Evolutionary conservation across 2,113 vertebrate genomes (phyloP).

Genomic region (Dicentrarchus labrax): DNA sequence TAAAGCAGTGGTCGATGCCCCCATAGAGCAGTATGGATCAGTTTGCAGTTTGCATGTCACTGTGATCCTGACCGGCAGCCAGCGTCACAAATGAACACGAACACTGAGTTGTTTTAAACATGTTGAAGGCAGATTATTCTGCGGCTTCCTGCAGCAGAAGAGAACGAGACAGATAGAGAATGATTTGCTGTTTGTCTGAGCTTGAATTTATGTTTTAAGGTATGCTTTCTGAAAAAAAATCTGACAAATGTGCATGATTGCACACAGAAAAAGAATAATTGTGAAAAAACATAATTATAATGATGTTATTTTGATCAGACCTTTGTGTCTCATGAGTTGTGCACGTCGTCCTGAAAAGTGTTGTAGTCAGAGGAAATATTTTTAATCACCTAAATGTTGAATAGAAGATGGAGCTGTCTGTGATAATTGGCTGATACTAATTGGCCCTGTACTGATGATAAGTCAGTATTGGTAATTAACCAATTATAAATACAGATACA

Average conservation of each 20-base stretch:
- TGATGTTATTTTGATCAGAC: background rate
- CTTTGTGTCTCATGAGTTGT: background rate
- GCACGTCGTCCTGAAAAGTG: background rate
- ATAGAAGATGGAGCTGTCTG: background rate
- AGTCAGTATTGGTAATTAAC: background rate
- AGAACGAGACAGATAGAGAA: background rate
- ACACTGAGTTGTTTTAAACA: background rate
- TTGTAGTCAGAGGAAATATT: background rate
- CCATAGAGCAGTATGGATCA: conserved; percentile 3
- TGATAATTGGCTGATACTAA: background rate
- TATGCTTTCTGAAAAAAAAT: background rate
- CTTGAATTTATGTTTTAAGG: background rate
- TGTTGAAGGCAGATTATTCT: background rate
- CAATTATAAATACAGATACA: background rate
- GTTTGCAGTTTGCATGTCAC: background rate
- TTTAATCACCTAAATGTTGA: background rate
- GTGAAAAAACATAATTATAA: background rate
- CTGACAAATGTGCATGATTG: background rate
- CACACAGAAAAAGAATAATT: background rate
- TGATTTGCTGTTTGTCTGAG: background rate
- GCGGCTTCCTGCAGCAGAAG: no score
- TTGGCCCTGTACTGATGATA: background rate
- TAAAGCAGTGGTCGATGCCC: background rate
- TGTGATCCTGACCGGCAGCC: background rate
- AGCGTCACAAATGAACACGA: background rate